phyloP scores from a whole-genome alignment of 2,888 invertebrate genomes.

The Hydraecia micacea region DNA sequence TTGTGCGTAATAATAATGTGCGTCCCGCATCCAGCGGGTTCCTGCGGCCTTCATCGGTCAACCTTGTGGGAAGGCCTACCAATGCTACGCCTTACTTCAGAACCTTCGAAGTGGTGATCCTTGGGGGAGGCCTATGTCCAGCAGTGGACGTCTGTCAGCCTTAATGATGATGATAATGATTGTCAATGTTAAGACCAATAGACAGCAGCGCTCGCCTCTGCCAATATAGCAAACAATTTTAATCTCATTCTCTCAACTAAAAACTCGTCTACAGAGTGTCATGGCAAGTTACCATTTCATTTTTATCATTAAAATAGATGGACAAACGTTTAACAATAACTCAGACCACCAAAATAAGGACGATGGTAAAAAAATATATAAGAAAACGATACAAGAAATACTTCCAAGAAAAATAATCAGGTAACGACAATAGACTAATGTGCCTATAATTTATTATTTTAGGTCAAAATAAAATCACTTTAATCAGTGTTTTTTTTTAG shows the following conservation, averaged over 20 bases:
- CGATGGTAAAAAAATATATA: too few species aligned
- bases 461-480: too few species aligned
- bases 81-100: neutral
- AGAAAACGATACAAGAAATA: too few species aligned
- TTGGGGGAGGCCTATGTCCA: neutral
- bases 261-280: neutral
- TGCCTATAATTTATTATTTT: too few species aligned
- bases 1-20: too few species aligned
- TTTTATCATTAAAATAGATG: too few species aligned
- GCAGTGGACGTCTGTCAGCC: neutral
- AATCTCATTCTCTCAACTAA: neutral
- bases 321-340: too few species aligned
- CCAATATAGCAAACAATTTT: neutral
- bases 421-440: too few species aligned
- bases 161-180: neutral
- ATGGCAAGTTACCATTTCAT: too few species aligned
- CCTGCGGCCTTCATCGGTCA: neutral
- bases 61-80: neutral
- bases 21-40: neutral
- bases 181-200: neutral
- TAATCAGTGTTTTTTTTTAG: too few species aligned
- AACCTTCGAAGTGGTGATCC: neutral
- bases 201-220: neutral
- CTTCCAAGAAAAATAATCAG: too few species aligned
- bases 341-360: too few species aligned